These are phyloP conservation scores for Thermophis baileyi DNA, from an alignment of 2,113 vertebrate genomes.

Conservation along the genomic window DNA sequence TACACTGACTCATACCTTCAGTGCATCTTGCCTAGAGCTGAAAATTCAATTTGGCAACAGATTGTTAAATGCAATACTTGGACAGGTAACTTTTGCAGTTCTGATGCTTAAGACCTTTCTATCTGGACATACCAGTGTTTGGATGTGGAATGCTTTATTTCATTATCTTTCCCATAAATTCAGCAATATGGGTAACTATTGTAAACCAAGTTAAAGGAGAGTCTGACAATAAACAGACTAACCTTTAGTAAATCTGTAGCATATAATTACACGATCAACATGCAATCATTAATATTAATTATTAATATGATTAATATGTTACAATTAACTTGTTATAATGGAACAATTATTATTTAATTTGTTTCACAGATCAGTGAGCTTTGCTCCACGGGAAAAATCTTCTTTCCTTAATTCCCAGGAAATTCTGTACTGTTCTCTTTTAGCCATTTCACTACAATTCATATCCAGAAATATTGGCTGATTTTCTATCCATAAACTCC, in stretches of 20 bases:
- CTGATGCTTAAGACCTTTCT: background rate
- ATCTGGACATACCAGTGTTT: background rate
- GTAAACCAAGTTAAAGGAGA: slow-evolving; percentile 1
- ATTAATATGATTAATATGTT: background rate
- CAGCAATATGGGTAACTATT: background rate
- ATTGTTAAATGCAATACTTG: no score
- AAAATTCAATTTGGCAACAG: background rate
- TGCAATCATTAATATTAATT: background rate
- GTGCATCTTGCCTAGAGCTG: background rate
- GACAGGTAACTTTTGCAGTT: background rate
- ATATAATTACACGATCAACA: background rate
- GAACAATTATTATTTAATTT: background rate
- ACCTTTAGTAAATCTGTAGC: background rate
- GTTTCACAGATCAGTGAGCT: background rate
- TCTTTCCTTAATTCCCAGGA: background rate
- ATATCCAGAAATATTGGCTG: no score
- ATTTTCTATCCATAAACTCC: no score
- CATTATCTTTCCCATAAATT: background rate
- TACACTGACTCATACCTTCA: background rate
- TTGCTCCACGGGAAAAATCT: background rate
- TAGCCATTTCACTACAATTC: background rate
- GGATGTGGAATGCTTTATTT: background rate
- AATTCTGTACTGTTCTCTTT: background rate
- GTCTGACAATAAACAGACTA: background rate
- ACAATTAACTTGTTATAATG: background rate